Percentiles rank a stretch among this genome's conserved stretches.
Conservation (phyloP, 2,888 invertebrate species). For the Archips xylosteana region DNA sequence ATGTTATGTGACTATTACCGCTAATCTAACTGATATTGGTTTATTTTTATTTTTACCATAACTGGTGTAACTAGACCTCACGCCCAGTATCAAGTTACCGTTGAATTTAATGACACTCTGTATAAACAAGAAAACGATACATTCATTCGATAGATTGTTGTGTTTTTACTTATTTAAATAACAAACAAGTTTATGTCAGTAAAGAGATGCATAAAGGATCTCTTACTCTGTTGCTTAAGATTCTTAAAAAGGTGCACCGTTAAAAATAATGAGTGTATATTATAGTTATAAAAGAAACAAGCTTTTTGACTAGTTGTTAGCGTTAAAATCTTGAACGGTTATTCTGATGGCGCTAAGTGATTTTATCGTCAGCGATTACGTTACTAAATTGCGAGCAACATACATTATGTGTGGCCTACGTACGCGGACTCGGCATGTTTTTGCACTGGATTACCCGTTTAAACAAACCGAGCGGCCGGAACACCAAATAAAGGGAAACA, state of each 20-base stretch:
- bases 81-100: too few species aligned
- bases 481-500: conserved; percentile 81
- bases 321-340: conserved; percentile 65
- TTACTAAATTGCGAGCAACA: conserved; percentile 68
- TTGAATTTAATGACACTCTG: too few species aligned
- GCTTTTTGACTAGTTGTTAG: conserved; percentile 64
- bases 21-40: too few species aligned
- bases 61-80: too few species aligned
- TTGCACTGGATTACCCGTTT: conserved; percentile 80
- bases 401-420: conserved; percentile 72
- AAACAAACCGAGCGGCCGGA: conserved; percentile 79
- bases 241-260: neutral
- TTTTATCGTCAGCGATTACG: conserved; percentile 79
- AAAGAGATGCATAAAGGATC: neutral
- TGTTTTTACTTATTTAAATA: neutral
- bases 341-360: conserved; percentile 72
- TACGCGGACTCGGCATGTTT: conserved; percentile 71
- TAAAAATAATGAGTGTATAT: conserved; percentile 11
- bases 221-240: neutral
- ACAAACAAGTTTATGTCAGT: neutral
- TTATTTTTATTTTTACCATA: too few species aligned
- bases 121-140: too few species aligned
- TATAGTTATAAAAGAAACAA: conserved; percentile 45
- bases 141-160: too few species aligned
- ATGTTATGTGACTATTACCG: too few species aligned